Evolutionary conservation across 2,113 vertebrate genomes (phyloP).

Genomic region (Panthera leo): DNA sequence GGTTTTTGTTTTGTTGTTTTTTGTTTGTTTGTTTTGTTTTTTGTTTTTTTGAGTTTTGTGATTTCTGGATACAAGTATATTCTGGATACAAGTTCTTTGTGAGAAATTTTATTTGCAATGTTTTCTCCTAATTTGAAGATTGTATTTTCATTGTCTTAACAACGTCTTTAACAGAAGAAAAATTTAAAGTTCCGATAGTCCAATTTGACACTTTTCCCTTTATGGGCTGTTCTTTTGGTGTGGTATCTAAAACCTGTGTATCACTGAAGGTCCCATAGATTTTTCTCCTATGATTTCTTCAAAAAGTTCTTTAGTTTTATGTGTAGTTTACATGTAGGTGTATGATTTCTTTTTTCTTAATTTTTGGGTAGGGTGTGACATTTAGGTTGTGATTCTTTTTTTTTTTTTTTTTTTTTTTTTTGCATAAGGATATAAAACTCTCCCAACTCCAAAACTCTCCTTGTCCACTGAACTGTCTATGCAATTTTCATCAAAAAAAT

Average conservation of each 20-base stretch:
- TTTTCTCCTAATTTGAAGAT: not conserved
- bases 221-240: not conserved
- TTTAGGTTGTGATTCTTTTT: not conserved
- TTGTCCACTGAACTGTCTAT: not conserved
- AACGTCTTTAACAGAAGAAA: not conserved
- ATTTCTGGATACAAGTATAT: not conserved
- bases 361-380: not conserved
- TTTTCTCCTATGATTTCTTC: not conserved
- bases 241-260: not conserved
- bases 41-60: not conserved
- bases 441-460: not conserved
- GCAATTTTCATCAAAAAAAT: not conserved
- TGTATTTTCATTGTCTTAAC: not conserved
- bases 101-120: not conserved
- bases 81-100: not conserved
- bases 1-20: too few species aligned
- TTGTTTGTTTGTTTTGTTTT: too few species aligned
- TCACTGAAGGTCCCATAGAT: not conserved
- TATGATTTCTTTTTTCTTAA: not conserved
- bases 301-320: not conserved
- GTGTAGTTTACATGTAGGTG: not conserved
- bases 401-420: not conserved
- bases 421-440: not conserved
- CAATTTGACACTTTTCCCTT: not conserved
- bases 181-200: not conserved